A percentile compares a stretch with the other conserved stretches of the same genome.
phyloP scores from a whole-genome alignment of 2,797 vertebrate species.

The Petrocephalus sullivani region DNA sequence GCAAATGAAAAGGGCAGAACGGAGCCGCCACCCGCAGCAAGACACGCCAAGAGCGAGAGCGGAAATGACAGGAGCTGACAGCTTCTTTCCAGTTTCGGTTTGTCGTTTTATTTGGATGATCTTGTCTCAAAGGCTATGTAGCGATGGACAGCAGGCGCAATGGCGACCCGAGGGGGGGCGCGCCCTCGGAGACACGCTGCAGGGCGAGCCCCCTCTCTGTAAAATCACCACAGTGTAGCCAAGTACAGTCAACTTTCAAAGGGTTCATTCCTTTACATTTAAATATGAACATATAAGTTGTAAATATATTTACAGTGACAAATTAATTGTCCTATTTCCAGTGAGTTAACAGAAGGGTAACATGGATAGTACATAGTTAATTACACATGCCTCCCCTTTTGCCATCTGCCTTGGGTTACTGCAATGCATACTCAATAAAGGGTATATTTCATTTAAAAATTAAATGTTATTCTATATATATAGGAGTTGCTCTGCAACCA shows the following conservation, averaged over 20 bases:
- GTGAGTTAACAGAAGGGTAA: constrained; percentile 53
- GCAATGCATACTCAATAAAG: constrained; percentile 50
- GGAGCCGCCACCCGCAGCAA: not conserved
- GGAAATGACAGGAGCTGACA: not conserved
- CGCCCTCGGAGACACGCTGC: not conserved
- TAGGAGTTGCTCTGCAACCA: constrained; percentile 86
- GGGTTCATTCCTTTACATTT: constrained; percentile 54
- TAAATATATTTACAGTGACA: constrained; percentile 63
- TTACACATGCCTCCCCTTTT: constrained; percentile 45
- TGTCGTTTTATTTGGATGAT: constrained; percentile 39
- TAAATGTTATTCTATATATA: constrained; percentile 72
- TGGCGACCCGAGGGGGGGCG: not conserved
- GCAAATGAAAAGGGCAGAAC: not conserved
- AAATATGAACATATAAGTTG: constrained; percentile 60
- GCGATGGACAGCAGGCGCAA: constrained; percentile 37
- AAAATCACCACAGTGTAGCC: constrained; percentile 43
- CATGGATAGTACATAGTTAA: constrained; percentile 54
- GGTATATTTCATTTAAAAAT: constrained; percentile 66
- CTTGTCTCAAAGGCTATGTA: constrained; percentile 35
- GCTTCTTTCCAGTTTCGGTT: constrained; percentile 64
- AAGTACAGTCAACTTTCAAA: constrained; percentile 41
- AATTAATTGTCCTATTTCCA: constrained; percentile 57
- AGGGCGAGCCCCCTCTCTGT: not conserved
- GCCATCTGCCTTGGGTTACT: constrained; percentile 39
- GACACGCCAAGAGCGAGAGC: not conserved